A percentile compares a stretch with the other conserved stretches of the same genome.
Conservation (phyloP, 2,113 vertebrate genomes). For the Brevimyrus niger region DNA sequence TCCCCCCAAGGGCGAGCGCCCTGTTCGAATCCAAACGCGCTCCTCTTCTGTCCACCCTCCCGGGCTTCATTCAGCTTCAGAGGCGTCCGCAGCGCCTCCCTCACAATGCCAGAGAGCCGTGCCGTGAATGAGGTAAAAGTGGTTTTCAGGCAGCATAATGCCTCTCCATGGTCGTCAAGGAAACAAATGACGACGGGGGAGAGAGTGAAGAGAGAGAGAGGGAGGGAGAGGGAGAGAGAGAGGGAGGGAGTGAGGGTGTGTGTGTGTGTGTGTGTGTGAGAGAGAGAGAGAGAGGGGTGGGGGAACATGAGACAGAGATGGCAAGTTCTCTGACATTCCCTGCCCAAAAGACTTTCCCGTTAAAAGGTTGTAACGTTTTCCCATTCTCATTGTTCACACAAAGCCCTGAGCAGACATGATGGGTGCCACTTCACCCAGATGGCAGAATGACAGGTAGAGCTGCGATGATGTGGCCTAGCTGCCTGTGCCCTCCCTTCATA, state of each 20-base stretch:
- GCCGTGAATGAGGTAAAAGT: conserved; percentile 72
- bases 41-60: conserved; percentile 23
- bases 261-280: conserved; percentile 43
- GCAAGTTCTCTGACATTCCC: conserved; percentile 10
- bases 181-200: conserved; percentile 73
- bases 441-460: conserved; percentile 42
- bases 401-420: neutral
- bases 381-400: neutral
- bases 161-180: conserved; percentile 76
- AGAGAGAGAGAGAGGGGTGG: conserved; percentile 27
- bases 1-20: conserved; percentile 41
- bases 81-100: conserved; percentile 58
- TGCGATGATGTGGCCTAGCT: conserved; percentile 44
- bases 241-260: conserved; percentile 41
- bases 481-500: conserved; percentile 47
- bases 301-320: conserved; percentile 14
- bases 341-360: neutral
- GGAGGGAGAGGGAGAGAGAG: conserved; percentile 24
- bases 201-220: conserved; percentile 21
- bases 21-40: conserved; percentile 38
- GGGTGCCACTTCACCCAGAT: conserved; percentile 32
- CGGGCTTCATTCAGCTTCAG: conserved; percentile 47
- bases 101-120: conserved; percentile 62
- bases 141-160: conserved; percentile 76
- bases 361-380: neutral